phyloP scores from a whole-genome alignment of 2,888 invertebrate species.

The Ditylenchus weischeri region DNA sequence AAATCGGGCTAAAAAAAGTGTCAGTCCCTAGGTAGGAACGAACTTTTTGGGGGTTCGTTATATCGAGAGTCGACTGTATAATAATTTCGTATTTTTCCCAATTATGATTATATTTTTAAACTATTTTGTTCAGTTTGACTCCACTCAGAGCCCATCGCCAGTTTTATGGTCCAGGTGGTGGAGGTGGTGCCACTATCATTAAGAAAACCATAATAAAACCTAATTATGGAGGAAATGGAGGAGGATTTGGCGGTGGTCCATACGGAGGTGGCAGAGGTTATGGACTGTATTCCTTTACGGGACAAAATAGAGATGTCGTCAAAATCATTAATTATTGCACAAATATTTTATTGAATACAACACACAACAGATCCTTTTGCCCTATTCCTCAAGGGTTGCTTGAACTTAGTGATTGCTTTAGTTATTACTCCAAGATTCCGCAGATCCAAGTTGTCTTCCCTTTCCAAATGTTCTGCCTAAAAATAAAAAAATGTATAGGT shows the following conservation, averaged over 20 bases:
- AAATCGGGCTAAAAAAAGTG: too few species aligned
- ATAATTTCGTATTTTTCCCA: too few species aligned
- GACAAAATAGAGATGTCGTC: too few species aligned
- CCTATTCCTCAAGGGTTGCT: conserved; percentile 30
- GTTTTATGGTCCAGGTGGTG: background rate
- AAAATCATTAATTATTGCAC: background rate
- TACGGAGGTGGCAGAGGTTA: background rate
- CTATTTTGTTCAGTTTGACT: too few species aligned
- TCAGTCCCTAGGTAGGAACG: too few species aligned
- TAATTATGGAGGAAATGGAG: background rate
- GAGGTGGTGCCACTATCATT: background rate
- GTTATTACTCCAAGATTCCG: conserved; percentile 49
- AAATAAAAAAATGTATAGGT: background rate
- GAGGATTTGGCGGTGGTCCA: background rate
- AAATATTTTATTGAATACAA: conserved; percentile 26
- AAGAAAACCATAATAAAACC: background rate
- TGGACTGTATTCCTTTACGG: too few species aligned
- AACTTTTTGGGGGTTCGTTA: too few species aligned
- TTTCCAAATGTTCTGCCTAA: conserved; percentile 34
- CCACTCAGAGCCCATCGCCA: background rate
- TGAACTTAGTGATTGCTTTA: conserved; percentile 49
- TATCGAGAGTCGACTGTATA: too few species aligned
- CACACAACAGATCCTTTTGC: conserved; percentile 31
- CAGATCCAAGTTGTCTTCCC: conserved; percentile 43
- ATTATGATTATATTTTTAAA: too few species aligned